Evolutionary conservation across 2,888 invertebrate genomes (phyloP), one percentile per base, ranked within the genome.

Genomic region (Nesidiocoris tenuis): DNA sequence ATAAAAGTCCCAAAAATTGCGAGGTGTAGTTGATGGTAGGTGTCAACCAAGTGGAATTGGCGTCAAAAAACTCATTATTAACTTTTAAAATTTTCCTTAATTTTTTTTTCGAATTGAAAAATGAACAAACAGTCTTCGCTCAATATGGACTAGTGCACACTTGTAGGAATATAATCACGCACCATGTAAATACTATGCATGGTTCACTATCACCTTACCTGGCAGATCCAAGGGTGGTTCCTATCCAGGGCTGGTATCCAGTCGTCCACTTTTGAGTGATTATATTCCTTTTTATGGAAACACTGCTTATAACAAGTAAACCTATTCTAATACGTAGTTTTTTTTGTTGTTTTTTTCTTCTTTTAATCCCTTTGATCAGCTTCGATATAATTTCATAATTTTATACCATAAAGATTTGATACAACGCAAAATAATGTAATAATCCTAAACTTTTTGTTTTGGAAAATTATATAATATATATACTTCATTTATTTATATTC

Each of bases 81-180:
- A 67, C 22, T 21, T 65, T 65, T 3, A 19, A 64, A 67, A 21
- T 67, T 67, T 21, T 67, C 21, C 17, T 70, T 70, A 21, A 3
- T 70, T 70, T 59, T 59, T 74, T 74, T 67, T 72, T 74, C 74
- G 68, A 79, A 78, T 75, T 56, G 74, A 74, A 64, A 74, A 74
- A 74, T 63, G 63, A 64, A 74, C 76, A 66, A 79, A 80, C 80
- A 80, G 80, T 79, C 79, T 80, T 79, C 77, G 79, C 77, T 79
- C 77, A 76, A 77, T 70, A 78, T 79, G 79, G 80, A 80, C 80
- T 80, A 80, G 80, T 79, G 79, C 79, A 79, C 80, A 80, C 80
- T 77, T 79, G 19, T 63, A 77, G 79, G 78, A 79, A 78, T 79
- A 78, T 78, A 78, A 79, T 79, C 80, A 79, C 78, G 57, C 12